Evolutionary conservation across 1,140 invertebrate species (phyloP).

Genomic region (Zaprionus davidi): DNA sequence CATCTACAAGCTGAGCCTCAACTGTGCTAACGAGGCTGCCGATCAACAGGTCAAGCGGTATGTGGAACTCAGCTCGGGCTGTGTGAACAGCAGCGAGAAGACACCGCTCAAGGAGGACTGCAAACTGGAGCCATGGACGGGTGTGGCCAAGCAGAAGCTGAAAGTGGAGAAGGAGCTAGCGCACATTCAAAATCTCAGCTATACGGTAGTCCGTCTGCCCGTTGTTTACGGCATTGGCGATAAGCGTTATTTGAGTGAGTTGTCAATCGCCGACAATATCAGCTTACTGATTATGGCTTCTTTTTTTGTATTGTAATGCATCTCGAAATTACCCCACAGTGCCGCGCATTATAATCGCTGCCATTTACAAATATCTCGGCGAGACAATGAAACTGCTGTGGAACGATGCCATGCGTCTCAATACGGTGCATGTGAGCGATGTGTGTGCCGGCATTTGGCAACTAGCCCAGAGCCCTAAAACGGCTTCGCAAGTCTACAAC

Average conservation of each 20-base stretch:
- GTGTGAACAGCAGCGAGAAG: constrained; percentile 92
- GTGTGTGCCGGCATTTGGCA: constrained; percentile 91
- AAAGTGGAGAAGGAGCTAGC: constrained; percentile 92
- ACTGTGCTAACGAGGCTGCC: constrained; percentile 92
- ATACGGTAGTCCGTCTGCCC: constrained; percentile 92
- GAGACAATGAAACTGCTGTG: constrained; percentile 97
- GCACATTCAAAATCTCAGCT: constrained; percentile 87
- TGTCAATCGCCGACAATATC: not conserved
- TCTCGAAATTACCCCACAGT: constrained; percentile 85
- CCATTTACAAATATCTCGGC: constrained; percentile 93
- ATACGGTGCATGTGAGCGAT: constrained; percentile 94
- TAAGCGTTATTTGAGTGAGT: constrained; percentile 91
- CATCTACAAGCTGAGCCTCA: constrained; percentile 92
- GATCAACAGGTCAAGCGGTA: constrained; percentile 89
- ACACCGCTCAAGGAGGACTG: constrained; percentile 90
- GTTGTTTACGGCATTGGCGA: constrained; percentile 95
- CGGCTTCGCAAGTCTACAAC: constrained; percentile 90
- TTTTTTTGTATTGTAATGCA: constrained; percentile 38
- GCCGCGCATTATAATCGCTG: constrained; percentile 92
- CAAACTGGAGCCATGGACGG: constrained; percentile 92
- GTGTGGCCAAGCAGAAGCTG: constrained; percentile 92
- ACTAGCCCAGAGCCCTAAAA: constrained; percentile 82
- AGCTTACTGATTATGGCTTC: constrained; percentile 22
- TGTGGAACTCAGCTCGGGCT: constrained; percentile 93
- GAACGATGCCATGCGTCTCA: constrained; percentile 93